These are phyloP conservation scores for Euplexia lucipara DNA, from an alignment of 2,888 invertebrate genomes.

Conservation along the genomic window DNA sequence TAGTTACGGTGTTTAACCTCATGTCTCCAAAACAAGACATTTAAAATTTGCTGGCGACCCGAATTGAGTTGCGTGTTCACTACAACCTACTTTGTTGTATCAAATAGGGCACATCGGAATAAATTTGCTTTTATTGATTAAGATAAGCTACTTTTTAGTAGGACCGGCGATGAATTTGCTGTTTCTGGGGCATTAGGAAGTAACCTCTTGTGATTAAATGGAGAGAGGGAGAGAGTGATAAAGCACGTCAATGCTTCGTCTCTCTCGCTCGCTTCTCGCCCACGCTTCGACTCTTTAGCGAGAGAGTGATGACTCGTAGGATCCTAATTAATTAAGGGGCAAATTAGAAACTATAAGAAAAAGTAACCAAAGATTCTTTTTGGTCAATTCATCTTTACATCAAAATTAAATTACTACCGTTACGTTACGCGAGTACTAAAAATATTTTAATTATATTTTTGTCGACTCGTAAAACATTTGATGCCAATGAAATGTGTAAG, in stretches of 20 bases:
- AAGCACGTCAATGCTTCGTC: too few species aligned
- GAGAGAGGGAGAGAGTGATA: neutral
- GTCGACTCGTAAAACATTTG: constrained; percentile 47
- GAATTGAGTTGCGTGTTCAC: constrained; percentile 48
- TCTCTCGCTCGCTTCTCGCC: too few species aligned
- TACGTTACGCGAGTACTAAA: constrained; percentile 39
- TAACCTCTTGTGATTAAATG: neutral
- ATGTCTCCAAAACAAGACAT: constrained; percentile 45
- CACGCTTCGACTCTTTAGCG: too few species aligned
- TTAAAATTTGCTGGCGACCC: constrained; percentile 41
- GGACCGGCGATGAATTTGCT: neutral
- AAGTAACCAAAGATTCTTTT: neutral
- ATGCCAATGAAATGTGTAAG: constrained; percentile 50
- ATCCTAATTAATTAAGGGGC: too few species aligned
- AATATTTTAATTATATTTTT: constrained; percentile 52
- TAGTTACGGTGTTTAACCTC: constrained; percentile 28
- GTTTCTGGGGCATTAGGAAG: neutral
- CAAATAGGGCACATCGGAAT: constrained; percentile 34
- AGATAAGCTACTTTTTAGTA: constrained; percentile 16
- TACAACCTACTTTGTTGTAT: constrained; percentile 32
- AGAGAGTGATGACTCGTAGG: too few species aligned
- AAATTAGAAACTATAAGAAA: neutral
- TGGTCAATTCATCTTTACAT: constrained; percentile 7
- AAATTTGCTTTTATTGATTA: constrained; percentile 29
- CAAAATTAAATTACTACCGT: constrained; percentile 17